phyloP scores from a whole-genome alignment of 2,888 invertebrate species.

The Camptogramma bilineatum region DNA sequence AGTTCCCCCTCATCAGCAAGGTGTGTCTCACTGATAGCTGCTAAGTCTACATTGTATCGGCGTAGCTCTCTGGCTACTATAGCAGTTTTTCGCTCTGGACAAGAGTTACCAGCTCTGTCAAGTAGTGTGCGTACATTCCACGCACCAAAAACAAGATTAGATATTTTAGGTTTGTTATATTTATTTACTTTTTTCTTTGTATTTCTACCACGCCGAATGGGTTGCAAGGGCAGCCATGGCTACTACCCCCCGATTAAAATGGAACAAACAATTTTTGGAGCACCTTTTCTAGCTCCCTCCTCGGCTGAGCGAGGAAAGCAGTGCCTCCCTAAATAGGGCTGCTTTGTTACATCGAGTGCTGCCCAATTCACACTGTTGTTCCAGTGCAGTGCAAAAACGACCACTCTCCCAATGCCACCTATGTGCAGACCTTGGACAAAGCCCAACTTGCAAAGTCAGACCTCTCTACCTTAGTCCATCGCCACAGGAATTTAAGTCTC shows the following conservation, averaged over 20 bases:
- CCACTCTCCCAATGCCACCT: neutral
- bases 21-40: slow-evolving; percentile 47
- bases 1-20: slow-evolving; percentile 46
- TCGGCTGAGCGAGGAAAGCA: no score
- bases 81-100: slow-evolving; percentile 44
- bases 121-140: slow-evolving; percentile 46
- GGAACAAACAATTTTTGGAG: slow-evolving; percentile 33
- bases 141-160: slow-evolving; percentile 16
- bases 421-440: no score
- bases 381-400: slow-evolving; percentile 17
- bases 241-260: neutral
- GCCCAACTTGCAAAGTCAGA: no score
- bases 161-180: slow-evolving; percentile 1
- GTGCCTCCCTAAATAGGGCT: slow-evolving; percentile 46
- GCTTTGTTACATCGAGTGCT: slow-evolving; percentile 36
- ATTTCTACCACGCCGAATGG: neutral
- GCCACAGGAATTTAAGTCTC: no score
- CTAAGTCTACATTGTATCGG: slow-evolving; percentile 44
- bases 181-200: no score
- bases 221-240: neutral
- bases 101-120: slow-evolving; percentile 34
- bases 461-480: no score
- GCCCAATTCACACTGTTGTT: slow-evolving; percentile 21
- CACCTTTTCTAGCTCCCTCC: slow-evolving; percentile 48
- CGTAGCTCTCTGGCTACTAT: slow-evolving; percentile 44